phyloP scores from a whole-genome alignment of 2,113 vertebrate species.

The Helogale parvula region DNA sequence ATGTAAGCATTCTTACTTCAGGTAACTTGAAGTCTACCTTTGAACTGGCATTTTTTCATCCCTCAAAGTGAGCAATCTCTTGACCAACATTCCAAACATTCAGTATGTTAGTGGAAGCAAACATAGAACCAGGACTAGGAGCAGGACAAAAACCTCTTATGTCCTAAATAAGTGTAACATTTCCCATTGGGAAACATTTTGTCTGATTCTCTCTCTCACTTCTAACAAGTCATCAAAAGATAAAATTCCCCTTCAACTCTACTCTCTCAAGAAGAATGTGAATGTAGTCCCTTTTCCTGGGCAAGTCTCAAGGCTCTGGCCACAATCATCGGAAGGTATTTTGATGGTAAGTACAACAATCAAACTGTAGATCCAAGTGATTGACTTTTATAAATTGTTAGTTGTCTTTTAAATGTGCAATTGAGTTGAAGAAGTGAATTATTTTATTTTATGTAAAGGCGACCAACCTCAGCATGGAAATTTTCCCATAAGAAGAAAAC shows the following conservation, averaged over 20 bases:
- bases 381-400: neutral
- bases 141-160: neutral
- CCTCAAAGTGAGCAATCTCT: neutral
- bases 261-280: neutral
- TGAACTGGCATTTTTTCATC: neutral
- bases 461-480: neutral
- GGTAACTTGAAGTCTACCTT: neutral
- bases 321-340: neutral
- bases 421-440: neutral
- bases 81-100: neutral
- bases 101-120: neutral
- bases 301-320: neutral
- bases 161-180: neutral
- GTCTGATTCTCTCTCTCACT: neutral
- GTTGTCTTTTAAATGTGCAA: neutral
- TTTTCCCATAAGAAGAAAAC: conserved; percentile 16
- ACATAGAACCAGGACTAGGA: neutral
- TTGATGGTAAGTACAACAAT: neutral
- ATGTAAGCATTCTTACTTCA: neutral
- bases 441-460: neutral
- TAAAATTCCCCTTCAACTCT: neutral
- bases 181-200: neutral
- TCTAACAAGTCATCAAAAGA: conserved; percentile 9
- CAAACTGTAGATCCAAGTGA: neutral
- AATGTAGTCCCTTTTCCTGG: neutral